Evolutionary conservation across 2,113 vertebrate species (phyloP).

Genomic region (Oncorhynchus masou): DNA sequence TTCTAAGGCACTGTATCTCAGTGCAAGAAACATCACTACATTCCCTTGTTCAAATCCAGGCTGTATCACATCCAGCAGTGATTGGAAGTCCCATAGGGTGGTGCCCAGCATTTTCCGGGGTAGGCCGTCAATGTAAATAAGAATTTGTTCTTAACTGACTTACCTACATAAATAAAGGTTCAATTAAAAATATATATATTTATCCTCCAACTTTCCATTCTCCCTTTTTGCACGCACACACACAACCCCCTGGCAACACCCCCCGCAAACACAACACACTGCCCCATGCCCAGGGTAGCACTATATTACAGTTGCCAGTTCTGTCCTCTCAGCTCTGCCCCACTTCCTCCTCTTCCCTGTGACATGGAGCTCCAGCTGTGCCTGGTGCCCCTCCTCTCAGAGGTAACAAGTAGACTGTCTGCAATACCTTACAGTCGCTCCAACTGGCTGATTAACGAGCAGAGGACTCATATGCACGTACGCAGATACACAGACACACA

Average conservation of each 20-base stretch:
- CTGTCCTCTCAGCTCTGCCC: neutral
- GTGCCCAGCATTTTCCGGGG: too few relatives aligned
- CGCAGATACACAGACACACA: neutral
- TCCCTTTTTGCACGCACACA: neutral
- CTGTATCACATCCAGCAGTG: too few relatives aligned
- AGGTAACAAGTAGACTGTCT: neutral
- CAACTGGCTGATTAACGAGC: neutral
- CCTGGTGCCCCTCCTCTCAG: neutral
- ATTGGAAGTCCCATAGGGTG: too few relatives aligned
- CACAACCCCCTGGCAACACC: neutral
- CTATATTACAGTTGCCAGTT: neutral
- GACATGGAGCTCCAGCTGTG: neutral
- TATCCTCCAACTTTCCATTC: too few relatives aligned
- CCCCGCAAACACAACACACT: neutral
- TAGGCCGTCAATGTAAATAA: too few relatives aligned
- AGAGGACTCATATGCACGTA: neutral
- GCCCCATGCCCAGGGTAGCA: neutral
- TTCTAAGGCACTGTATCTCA: too few relatives aligned
- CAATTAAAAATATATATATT: too few relatives aligned
- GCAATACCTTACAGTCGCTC: neutral
- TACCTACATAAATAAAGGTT: too few relatives aligned
- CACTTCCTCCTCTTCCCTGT: neutral
- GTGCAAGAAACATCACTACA: too few relatives aligned
- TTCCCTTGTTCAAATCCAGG: too few relatives aligned
- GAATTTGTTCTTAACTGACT: too few relatives aligned